Conservation (phyloP, 2,113 vertebrate genomes). For the Neotragus pygmaeus region DNA sequence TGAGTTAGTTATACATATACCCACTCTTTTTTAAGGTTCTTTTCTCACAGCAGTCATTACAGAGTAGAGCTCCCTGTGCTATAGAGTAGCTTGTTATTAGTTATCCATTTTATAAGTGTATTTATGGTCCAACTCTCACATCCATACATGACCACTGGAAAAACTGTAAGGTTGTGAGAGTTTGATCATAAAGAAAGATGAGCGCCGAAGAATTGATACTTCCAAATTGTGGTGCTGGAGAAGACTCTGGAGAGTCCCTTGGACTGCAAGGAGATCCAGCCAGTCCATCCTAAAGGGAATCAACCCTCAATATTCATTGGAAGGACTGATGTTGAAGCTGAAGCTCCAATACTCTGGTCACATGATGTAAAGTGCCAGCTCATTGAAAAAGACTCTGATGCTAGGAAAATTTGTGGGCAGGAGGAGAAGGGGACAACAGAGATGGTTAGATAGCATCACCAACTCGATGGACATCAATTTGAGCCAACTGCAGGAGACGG, state of each 20-base stretch:
- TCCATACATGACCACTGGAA: neutral
- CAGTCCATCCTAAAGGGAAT: neutral
- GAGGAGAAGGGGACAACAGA: neutral
- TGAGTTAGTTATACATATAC: neutral
- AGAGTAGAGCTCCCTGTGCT: neutral
- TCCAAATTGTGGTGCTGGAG: neutral
- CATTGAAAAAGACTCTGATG: neutral
- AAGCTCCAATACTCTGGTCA: neutral
- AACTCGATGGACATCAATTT: neutral
- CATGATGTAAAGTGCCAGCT: neutral
- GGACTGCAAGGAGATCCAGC: neutral
- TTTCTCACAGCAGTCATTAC: neutral
- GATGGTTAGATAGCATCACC: neutral
- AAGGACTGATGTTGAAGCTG: neutral
- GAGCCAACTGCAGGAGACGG: neutral
- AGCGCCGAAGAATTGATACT: fast-evolving
- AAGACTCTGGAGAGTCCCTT: neutral
- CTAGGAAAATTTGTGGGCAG: neutral
- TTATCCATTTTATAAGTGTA: neutral
- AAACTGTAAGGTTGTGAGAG: neutral
- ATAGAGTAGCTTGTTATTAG: neutral
- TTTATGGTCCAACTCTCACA: neutral
- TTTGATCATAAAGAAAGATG: neutral
- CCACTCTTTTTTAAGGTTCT: neutral
- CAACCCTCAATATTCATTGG: neutral